Percentiles rank a stretch among this genome's conserved stretches.
Conservation (phyloP, 1,140 invertebrate species). For the Palaemon carinicauda region DNA sequence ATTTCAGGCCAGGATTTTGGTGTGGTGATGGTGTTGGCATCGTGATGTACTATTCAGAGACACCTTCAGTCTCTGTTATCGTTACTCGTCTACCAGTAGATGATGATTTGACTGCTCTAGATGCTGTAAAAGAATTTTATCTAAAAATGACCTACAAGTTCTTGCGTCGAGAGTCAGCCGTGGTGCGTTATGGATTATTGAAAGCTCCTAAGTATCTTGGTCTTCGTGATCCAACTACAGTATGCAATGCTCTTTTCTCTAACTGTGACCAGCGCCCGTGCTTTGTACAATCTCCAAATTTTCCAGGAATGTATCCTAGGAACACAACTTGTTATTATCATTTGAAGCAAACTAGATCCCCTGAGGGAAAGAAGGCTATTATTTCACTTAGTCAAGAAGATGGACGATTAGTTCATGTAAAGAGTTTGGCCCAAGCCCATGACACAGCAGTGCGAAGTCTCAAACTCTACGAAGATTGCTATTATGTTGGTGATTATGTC, state of each 20-base stretch:
- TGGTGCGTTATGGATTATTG: conserved; percentile 76
- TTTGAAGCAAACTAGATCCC: conserved; percentile 75
- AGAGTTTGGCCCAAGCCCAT: conserved; percentile 46
- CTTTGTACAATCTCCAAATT: conserved; percentile 84
- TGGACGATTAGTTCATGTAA: conserved; percentile 55
- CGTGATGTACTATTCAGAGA: conserved; percentile 85
- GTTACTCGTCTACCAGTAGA: conserved; percentile 58
- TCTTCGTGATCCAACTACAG: conserved; percentile 75
- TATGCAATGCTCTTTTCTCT: conserved; percentile 88
- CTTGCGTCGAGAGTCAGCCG: conserved; percentile 76
- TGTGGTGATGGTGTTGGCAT: conserved; percentile 84
- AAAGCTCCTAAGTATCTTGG: conserved; percentile 67
- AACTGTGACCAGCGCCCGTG: conserved; percentile 87
- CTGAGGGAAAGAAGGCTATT: conserved; percentile 61
- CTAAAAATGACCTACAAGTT: conserved; percentile 78
- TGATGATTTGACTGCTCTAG: conserved; percentile 58
- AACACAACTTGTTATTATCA: conserved; percentile 85
- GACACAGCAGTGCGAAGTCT: conserved; percentile 59
- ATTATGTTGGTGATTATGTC: conserved; percentile 86
- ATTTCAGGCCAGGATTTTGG: conserved; percentile 73
- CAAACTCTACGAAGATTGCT: conserved; percentile 81
- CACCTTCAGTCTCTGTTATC: conserved; percentile 79
- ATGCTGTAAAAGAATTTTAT: conserved; percentile 60
- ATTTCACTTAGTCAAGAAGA: conserved; percentile 50
- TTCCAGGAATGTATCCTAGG: conserved; percentile 84